Conservation (phyloP, 2,888 invertebrate species). For the Plutella xylostella region DNA sequence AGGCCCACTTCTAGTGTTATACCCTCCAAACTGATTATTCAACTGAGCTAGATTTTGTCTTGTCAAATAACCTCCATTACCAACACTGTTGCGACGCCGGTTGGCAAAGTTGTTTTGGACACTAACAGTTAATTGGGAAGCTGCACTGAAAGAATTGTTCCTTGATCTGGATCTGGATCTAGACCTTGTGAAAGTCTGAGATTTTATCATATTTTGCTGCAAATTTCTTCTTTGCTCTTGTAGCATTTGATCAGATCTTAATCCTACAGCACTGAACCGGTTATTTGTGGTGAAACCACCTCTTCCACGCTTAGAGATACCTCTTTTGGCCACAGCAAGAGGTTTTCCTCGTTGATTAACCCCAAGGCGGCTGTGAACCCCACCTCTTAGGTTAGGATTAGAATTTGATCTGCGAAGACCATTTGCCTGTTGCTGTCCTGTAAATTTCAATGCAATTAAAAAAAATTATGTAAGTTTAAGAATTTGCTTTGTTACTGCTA, state of each 20-base stretch:
- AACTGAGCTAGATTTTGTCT: slow-evolving; percentile 50
- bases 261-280: slow-evolving; percentile 48
- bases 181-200: slow-evolving; percentile 60
- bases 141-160: slow-evolving; percentile 45
- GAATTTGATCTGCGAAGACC: slow-evolving; percentile 39
- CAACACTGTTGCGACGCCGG: slow-evolving; percentile 53
- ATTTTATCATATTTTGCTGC: slow-evolving; percentile 42
- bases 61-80: slow-evolving; percentile 48
- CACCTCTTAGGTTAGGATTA: slow-evolving; percentile 32
- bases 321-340: slow-evolving; percentile 50
- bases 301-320: slow-evolving; percentile 55
- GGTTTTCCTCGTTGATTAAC: slow-evolving; percentile 45
- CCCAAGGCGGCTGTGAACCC: slow-evolving; percentile 50
- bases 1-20: slow-evolving; percentile 43
- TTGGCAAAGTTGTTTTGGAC: slow-evolving; percentile 55
- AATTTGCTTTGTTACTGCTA: no score
- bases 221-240: slow-evolving; percentile 43
- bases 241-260: slow-evolving; percentile 60
- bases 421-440: slow-evolving; percentile 41
- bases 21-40: slow-evolving; percentile 44
- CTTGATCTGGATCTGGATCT: slow-evolving; percentile 7
- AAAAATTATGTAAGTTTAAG: background rate
- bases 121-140: slow-evolving; percentile 54
- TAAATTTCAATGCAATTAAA: slow-evolving; percentile 12
- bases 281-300: slow-evolving; percentile 43